Percentiles rank a stretch among this genome's conserved stretches.
Conservation (phyloP, 2,797 vertebrate genomes). For the Acridotheres tristis region DNA sequence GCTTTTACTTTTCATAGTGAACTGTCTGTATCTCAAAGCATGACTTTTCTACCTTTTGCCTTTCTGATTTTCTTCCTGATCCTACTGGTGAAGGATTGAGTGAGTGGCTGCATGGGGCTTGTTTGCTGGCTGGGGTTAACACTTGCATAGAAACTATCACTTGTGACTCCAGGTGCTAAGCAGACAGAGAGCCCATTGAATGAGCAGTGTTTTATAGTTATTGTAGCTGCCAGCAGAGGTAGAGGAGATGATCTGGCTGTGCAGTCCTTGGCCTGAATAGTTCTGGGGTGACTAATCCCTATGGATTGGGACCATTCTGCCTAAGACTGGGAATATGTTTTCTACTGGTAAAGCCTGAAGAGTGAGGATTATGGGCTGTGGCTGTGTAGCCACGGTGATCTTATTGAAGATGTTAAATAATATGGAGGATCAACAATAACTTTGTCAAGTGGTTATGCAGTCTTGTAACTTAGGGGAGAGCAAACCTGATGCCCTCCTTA, state of each 20-base stretch:
- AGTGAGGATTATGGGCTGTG: background rate
- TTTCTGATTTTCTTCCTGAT: background rate
- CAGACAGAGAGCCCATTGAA: background rate
- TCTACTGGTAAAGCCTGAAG: background rate
- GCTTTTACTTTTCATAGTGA: background rate
- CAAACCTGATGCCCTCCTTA: background rate
- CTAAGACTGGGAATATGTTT: background rate
- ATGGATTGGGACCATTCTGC: background rate
- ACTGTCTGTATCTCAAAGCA: background rate
- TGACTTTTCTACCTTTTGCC: background rate
- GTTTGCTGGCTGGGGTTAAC: background rate
- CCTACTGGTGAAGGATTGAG: background rate
- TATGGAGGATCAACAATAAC: background rate
- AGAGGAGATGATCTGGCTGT: background rate
- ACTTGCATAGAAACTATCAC: background rate
- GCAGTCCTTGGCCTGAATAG: background rate
- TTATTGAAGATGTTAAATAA: background rate
- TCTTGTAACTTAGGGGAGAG: background rate
- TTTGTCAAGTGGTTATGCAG: background rate
- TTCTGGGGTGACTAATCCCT: background rate
- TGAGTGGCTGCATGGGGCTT: accelerated
- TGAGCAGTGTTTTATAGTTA: background rate
- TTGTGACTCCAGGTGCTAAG: background rate
- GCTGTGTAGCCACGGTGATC: background rate
- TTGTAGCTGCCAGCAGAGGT: background rate